Evolutionary conservation across 2,888 invertebrate genomes (phyloP).

Genomic region (Linyphia triangularis): DNA sequence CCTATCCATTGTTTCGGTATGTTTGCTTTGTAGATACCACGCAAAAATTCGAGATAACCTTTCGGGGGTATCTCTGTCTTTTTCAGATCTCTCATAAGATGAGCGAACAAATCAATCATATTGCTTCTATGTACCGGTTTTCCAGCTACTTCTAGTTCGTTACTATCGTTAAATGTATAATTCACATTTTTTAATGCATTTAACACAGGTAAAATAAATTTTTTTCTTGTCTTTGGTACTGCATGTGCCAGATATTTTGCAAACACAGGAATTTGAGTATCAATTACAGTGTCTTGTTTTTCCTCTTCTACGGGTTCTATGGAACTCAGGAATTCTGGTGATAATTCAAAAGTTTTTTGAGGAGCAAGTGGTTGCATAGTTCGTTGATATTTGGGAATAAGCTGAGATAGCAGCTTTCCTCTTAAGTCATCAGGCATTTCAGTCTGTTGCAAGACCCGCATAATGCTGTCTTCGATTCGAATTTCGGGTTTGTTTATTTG

Average conservation of each 20-base stretch:
- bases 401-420: no score
- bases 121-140: not conserved
- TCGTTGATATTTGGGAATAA: no score
- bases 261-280: not conserved
- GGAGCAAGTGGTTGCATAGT: no score
- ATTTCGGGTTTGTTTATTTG: no score
- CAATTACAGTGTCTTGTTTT: not conserved
- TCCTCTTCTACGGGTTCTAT: not conserved
- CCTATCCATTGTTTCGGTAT: conserved; percentile 9
- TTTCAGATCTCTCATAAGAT: not conserved
- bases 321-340: no score
- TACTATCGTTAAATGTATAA: conserved; percentile 17
- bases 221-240: conserved; percentile 1
- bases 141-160: conserved; percentile 7
- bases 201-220: conserved; percentile 8
- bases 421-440: no score
- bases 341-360: no score
- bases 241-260: not conserved
- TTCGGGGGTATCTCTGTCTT: not conserved
- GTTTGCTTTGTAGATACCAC: not conserved
- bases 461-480: no score
- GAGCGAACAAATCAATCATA: not conserved
- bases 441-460: no score
- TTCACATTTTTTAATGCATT: not conserved
- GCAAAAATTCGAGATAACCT: not conserved